Evolutionary conservation across 1,140 invertebrate species (phyloP).

Genomic region (Cephus cinctus): DNA sequence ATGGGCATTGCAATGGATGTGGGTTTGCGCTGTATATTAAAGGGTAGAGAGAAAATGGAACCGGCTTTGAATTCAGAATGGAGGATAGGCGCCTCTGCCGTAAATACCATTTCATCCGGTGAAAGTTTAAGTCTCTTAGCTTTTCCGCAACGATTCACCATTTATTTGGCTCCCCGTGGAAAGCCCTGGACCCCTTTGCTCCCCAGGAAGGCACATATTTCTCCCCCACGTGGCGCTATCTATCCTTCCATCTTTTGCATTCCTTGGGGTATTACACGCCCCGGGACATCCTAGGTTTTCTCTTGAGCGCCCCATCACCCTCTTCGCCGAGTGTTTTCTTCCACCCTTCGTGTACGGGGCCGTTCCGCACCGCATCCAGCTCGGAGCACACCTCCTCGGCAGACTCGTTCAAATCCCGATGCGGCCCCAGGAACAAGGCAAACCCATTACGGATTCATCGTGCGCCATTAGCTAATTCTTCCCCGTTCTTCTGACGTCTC

Average conservation of each 20-base stretch:
- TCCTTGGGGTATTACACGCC: constrained; percentile 54
- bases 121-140: constrained; percentile 39
- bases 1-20: no score
- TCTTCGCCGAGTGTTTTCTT: constrained; percentile 16
- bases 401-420: constrained; percentile 47
- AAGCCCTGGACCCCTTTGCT: neutral
- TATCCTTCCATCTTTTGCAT: constrained; percentile 53
- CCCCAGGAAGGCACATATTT: constrained; percentile 28
- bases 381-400: neutral
- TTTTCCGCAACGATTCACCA: constrained; percentile 46
- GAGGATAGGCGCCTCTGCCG: constrained; percentile 15
- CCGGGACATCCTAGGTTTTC: constrained; percentile 8
- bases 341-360: neutral
- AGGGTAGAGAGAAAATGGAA: neutral
- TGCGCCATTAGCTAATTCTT: constrained; percentile 57
- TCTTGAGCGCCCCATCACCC: constrained; percentile 21
- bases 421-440: constrained; percentile 49
- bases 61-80: constrained; percentile 3
- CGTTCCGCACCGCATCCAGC: neutral
- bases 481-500: constrained; percentile 39
- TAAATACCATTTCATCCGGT: constrained; percentile 36
- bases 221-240: constrained; percentile 26
- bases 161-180: constrained; percentile 17
- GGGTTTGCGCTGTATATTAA: no score
- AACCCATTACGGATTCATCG: constrained; percentile 58